These are phyloP conservation scores for Acrossocheilus fasciatus DNA, from an alignment of 2,797 vertebrate genomes.

Conservation along the genomic window DNA sequence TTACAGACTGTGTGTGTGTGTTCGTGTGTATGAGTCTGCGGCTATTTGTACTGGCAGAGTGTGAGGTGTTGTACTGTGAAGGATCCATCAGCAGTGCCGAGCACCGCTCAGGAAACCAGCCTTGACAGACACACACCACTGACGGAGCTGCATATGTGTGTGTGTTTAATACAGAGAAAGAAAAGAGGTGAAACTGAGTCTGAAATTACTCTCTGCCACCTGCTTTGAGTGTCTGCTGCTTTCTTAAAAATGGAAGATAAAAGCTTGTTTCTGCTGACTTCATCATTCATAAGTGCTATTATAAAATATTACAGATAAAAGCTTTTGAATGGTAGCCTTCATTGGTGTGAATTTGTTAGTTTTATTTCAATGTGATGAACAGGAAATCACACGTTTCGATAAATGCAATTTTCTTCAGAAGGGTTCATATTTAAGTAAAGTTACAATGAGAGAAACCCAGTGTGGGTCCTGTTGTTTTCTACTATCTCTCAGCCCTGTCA, in stretches of 20 bases:
- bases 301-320: not conserved
- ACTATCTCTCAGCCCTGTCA: constrained; percentile 66
- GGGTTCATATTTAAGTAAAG: constrained; percentile 13
- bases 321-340: not conserved
- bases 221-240: constrained; percentile 33
- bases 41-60: constrained; percentile 55
- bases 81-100: constrained; percentile 65
- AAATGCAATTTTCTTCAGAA: constrained; percentile 28
- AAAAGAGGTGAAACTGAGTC: constrained; percentile 29
- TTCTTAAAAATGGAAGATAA: constrained; percentile 21
- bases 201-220: constrained; percentile 21
- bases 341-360: not conserved
- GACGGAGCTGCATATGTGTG: constrained; percentile 54
- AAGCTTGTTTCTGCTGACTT: constrained; percentile 38
- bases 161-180: constrained; percentile 41
- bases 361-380: constrained; percentile 29
- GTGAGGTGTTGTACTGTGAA: constrained; percentile 63
- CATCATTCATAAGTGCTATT: not conserved
- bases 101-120: constrained; percentile 61
- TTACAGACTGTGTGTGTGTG: constrained; percentile 42
- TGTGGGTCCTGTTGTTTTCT: constrained; percentile 67
- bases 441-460: constrained; percentile 27
- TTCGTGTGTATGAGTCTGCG: constrained; percentile 45
- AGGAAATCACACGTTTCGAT: not conserved
- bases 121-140: constrained; percentile 63